Evolutionary conservation across 2,888 invertebrate species (phyloP).

Genomic region (Macrosoma leucophasiata): DNA sequence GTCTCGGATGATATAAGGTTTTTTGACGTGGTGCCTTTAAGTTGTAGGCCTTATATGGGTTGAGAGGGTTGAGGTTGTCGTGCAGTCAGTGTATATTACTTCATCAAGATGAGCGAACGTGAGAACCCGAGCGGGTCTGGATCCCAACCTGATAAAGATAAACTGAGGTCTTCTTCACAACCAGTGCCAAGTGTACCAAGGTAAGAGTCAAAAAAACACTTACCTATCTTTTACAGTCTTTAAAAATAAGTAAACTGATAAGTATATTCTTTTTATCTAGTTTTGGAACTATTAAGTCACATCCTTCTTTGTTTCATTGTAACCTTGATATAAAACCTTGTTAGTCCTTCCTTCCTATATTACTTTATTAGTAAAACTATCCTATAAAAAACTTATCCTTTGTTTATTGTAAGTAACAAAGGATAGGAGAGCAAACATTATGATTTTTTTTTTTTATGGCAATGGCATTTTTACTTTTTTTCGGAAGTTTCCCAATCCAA

Average conservation of each 20-base stretch:
- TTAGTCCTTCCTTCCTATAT: too few relatives aligned
- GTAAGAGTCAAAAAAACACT: slow-evolving; percentile 29
- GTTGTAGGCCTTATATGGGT: slow-evolving; percentile 52
- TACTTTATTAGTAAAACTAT: too few relatives aligned
- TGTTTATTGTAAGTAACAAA: too few relatives aligned
- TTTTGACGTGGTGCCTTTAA: slow-evolving; percentile 44
- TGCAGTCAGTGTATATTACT: slow-evolving; percentile 37
- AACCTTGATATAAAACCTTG: too few relatives aligned
- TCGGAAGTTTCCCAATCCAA: too few relatives aligned
- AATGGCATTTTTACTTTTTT: too few relatives aligned
- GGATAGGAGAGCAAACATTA: too few relatives aligned
- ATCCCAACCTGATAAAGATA: slow-evolving; percentile 36
- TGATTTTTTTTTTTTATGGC: too few relatives aligned
- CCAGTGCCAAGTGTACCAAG: slow-evolving; percentile 54
- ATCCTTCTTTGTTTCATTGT: not conserved
- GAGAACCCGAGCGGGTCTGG: slow-evolving; percentile 48
- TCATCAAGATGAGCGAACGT: slow-evolving; percentile 53
- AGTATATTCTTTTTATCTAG: too few relatives aligned
- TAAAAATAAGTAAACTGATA: not conserved
- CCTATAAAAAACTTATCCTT: too few relatives aligned
- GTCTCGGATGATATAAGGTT: slow-evolving; percentile 44
- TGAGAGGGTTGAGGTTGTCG: slow-evolving; percentile 36
- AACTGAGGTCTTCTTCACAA: slow-evolving; percentile 41
- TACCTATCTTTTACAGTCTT: not conserved
- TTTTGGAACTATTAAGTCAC: too few relatives aligned